Base-by-base conservation (phyloP, 2,113 vertebrate genomes). In the Mirounga angustirostris region DNA sequence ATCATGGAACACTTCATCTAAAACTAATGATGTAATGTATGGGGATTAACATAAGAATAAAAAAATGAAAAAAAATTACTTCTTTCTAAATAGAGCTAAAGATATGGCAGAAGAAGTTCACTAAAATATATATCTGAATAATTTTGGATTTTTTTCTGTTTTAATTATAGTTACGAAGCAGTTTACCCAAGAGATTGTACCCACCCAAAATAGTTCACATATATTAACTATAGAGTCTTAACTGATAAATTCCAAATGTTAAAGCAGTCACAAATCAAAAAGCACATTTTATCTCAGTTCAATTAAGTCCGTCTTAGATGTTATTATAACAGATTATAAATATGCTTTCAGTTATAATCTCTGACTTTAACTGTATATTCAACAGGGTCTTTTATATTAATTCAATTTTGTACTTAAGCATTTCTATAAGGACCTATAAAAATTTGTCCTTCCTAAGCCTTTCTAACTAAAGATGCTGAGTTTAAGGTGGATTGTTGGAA, bases 71-170 rank as follows among this genome's bases (percentile, higher is more conserved):
- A 36, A 36, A 50, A 74, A 21, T 91, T 91, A 18, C 11, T 74
- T 95, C 33, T 74, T 24, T 93, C 11, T 80, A 65, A 93, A 67
- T 96, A 78, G 30, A 95, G 85, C 65, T 87, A n/a, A 87, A 73
- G 14, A 59, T 81, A 59, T 67, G 50, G 7, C 9, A 78, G 7
- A 18, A 69, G 18, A 18, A 69, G 18, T 87, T 91, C 21, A 94
- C 40, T 93, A 93, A 90, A 74, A 74, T 78, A 71, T 28, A 5
- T 90, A 50, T 30, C n/a, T 94, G 83, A 94, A 33, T 76, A 74
- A 46, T 87, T 81, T 56, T 88, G 52, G 9, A 36, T 52, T 33
- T 90, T 79, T 89, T 83, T 46, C 6, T 74, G 2, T 85, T 67
- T 46, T 81, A 24, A 65, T 63, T 74, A 73, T 24, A 63, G 15